A percentile compares a stretch with the other conserved stretches of the same genome.
These are phyloP conservation scores for Ophion ventricosus DNA, from an alignment of 2,888 invertebrate genomes.

Conservation along the genomic window DNA sequence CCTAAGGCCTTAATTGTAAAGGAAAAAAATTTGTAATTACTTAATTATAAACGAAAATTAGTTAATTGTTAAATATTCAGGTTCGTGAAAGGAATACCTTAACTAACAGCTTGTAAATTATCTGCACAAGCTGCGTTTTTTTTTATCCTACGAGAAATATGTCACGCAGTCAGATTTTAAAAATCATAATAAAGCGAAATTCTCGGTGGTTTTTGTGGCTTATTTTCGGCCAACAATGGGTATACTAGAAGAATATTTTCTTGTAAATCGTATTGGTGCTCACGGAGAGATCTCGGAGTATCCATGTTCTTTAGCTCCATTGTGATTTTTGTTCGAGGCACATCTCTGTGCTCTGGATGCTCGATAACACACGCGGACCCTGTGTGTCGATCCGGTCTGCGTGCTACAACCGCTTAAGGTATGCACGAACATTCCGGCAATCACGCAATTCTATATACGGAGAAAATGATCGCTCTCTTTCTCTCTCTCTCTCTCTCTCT, in stretches of 20 bases:
- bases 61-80: too few species aligned
- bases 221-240: background rate
- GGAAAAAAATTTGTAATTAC: too few species aligned
- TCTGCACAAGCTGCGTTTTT: background rate
- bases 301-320: background rate
- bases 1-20: too few species aligned
- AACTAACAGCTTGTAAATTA: background rate
- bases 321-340: conserved; percentile 45
- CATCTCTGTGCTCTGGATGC: conserved; percentile 37
- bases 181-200: background rate
- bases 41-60: too few species aligned
- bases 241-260: background rate
- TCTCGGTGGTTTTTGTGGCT: background rate
- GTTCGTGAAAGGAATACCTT: too few species aligned
- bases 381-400: conserved; percentile 63
- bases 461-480: conserved; percentile 45
- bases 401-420: conserved; percentile 67
- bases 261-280: background rate
- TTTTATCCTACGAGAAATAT: background rate
- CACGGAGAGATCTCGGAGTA: background rate
- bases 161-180: background rate
- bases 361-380: conserved; percentile 54
- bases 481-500: conserved; percentile 35
- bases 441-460: conserved; percentile 70
- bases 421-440: conserved; percentile 70